Evolutionary conservation across 2,113 vertebrate species (phyloP).

Genomic region (Amia ocellicauda): DNA sequence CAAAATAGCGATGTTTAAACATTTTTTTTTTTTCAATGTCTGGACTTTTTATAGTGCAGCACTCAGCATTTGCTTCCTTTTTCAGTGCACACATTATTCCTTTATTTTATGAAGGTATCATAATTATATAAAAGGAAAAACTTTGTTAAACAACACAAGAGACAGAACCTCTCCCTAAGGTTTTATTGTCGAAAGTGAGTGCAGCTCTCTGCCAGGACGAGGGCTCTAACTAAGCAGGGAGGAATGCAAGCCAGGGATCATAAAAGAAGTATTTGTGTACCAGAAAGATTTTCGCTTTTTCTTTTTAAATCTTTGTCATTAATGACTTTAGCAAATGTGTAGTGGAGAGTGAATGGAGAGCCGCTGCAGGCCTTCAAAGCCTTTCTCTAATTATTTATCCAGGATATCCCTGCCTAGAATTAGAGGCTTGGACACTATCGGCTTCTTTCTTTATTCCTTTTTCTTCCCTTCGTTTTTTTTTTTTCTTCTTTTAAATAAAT

Average conservation of each 20-base stretch:
- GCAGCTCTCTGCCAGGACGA: constrained; percentile 64
- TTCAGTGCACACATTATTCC: constrained; percentile 51
- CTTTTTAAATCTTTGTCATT: constrained; percentile 67
- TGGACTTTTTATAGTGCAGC: constrained; percentile 16
- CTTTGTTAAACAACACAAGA: constrained; percentile 27
- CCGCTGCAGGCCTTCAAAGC: constrained; percentile 59
- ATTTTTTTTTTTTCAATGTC: constrained; percentile 27
- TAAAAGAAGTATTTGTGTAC: constrained; percentile 69
- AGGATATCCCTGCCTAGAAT: constrained; percentile 68
- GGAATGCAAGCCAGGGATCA: constrained; percentile 63
- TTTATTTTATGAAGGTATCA: constrained; percentile 56
- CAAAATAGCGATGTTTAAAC: constrained; percentile 19
- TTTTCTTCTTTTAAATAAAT: constrained; percentile 39
- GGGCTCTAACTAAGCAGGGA: constrained; percentile 58
- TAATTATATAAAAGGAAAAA: constrained; percentile 47
- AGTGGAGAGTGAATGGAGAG: constrained; percentile 52
- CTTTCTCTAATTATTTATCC: constrained; percentile 71
- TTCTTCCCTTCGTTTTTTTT: constrained; percentile 8
- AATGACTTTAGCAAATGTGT: constrained; percentile 77
- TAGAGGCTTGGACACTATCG: constrained; percentile 54
- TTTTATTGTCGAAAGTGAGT: constrained; percentile 61
- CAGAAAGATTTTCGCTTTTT: constrained; percentile 61
- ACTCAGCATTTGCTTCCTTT: constrained; percentile 33
- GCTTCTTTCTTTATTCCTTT: constrained; percentile 40
- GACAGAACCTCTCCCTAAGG: constrained; percentile 53